Conservation (phyloP, 2,797 vertebrate genomes). For the Periparus ater region DNA sequence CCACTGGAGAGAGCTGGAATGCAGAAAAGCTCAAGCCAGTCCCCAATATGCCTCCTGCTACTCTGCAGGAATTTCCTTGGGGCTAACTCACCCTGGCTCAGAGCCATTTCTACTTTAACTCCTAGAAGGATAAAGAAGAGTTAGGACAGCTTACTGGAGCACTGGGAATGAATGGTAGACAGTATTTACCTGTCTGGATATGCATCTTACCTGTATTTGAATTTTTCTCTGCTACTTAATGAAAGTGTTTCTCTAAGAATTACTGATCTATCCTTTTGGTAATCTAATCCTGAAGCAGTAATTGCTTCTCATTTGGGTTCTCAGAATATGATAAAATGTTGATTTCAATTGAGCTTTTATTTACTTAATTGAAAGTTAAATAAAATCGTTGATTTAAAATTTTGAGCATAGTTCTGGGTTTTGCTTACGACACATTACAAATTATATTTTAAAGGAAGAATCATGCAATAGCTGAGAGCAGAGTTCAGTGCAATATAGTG, state of each 20-base stretch:
- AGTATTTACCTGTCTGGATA: neutral
- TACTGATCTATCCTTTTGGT: neutral
- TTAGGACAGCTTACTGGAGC: neutral
- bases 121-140: neutral
- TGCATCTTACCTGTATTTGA: neutral
- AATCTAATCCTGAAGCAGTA: neutral
- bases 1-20: slow-evolving; percentile 30
- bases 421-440: neutral
- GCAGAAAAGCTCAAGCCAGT: slow-evolving; percentile 25
- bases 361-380: neutral
- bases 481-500: neutral
- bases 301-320: neutral
- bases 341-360: neutral
- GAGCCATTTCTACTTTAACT: slow-evolving; percentile 32
- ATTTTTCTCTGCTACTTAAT: neutral
- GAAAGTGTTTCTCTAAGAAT: neutral
- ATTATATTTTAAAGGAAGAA: neutral
- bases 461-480: neutral
- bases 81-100: slow-evolving; percentile 12
- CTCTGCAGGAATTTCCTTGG: slow-evolving; percentile 58
- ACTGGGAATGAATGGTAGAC: neutral
- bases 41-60: slow-evolving; percentile 11
- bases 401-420: neutral
- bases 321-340: neutral
- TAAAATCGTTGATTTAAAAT: neutral